A percentile compares a stretch with the other conserved stretches of the same genome.
These are phyloP conservation scores for Campaea margaritaria DNA, from an alignment of 2,888 invertebrate species.

Conservation along the genomic window DNA sequence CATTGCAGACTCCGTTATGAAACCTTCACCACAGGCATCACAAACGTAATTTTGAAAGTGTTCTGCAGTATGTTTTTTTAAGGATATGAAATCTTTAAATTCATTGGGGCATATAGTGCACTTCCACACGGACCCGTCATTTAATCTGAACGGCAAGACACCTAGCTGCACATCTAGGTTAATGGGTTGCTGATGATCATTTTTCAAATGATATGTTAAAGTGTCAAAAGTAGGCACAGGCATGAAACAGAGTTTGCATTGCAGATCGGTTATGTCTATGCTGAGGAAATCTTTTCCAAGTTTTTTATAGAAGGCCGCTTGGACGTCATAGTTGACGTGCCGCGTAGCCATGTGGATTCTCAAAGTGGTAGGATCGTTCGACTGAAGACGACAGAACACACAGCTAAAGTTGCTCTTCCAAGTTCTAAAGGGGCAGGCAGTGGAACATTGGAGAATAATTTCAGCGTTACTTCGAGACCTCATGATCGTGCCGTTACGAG, in stretches of 20 bases:
- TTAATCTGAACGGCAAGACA: conserved; percentile 71
- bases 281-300: conserved; percentile 77
- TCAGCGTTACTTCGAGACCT: conserved; percentile 74
- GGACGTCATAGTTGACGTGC: conserved; percentile 73
- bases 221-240: conserved; percentile 66
- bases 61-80: conserved; percentile 76
- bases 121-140: conserved; percentile 75
- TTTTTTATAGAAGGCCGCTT: conserved; percentile 77
- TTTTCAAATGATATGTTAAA: conserved; percentile 71
- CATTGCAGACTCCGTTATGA: conserved; percentile 78
- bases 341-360: conserved; percentile 67
- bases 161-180: conserved; percentile 73
- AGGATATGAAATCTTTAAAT: conserved; percentile 74
- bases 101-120: conserved; percentile 77
- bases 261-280: conserved; percentile 76
- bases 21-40: conserved; percentile 79
- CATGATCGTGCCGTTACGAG: conserved; percentile 70
- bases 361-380: conserved; percentile 69
- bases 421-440: conserved; percentile 75
- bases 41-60: conserved; percentile 81
- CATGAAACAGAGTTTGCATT: conserved; percentile 76
- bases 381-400: conserved; percentile 76
- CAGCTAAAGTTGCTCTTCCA: conserved; percentile 80
- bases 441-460: conserved; percentile 75
- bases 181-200: conserved; percentile 73